Base-by-base conservation (phyloP, 2,888 invertebrate species). In the Lasioglossum zephyrum region DNA sequence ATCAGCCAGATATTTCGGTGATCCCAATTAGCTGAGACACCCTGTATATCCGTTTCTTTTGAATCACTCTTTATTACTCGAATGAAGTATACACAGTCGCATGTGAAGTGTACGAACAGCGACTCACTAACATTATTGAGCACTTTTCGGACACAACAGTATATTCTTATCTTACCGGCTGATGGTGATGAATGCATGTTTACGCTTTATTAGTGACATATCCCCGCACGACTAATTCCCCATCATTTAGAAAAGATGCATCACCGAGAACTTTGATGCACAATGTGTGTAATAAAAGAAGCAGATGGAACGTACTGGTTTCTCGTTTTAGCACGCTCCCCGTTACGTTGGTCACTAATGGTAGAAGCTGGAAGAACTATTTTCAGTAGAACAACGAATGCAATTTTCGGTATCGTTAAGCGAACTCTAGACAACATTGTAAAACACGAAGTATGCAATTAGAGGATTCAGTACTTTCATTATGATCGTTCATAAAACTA, bases 101-200 rank as follows among this genome's bases (percentile, higher is more conserved):
- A 2, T 11, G 57, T 0, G 57, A 57, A n/a, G 57, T 9, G 57
- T n/a, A 57, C 0, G 4, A 57, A 9, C n/a, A 57, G 3, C 53
- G 57, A 11, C 57, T 57, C 57, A 57, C 57, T 8, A 57, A 57
- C n/a, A 57, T 57, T 57, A 9, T 57, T 4, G 57, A 57, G n/a
- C 57, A 57, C 57, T 9, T n/a, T 9, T 9, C 3, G 4, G 9
- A n/a, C n/a, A 57, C n/a, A 57, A 22, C n/a, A 57, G 57, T 57
- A 57, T 11, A 57, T 57, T 57, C 9, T n/a, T 57, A 57, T 57
- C 57, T 57, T 11, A 0, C n/a, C n/a, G n/a, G 9, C n/a, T 57
- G 57, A 57, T 57, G 57, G 57, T 57, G 57, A 57, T 57, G 57
- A 57, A 57, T 57, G 57, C 18, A n/a, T 57, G 57, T n/a, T 57